Evolutionary conservation across 1,140 invertebrate species (phyloP), one percentile per base, ranked within the genome.

Genomic region (Helicoverpa zea): DNA sequence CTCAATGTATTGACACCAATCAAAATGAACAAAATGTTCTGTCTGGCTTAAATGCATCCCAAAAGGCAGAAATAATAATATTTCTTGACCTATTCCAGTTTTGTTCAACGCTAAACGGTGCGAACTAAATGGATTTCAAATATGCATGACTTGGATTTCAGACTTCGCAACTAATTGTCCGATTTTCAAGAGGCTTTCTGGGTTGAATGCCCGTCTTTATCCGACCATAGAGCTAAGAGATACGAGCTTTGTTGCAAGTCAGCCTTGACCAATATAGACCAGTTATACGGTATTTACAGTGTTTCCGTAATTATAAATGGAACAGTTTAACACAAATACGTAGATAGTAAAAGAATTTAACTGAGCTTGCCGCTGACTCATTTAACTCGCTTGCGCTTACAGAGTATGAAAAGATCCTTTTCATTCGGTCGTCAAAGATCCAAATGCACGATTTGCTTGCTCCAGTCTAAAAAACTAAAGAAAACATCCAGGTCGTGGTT

Each of bases 91-190:
- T 43, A 49, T 70, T 52, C 35, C 12, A 52, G 47, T 70, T 52
- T 52, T 30, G 52, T 52, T 52, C 49, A 52, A 4, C 13, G 29
- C 9, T 70, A 70, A 52, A 66, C 29, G 47, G 18, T 11, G 29
- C n/a, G 66, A 52, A 51, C 23, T 52, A 70, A 70, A 52, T 70
- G 49, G 18, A 72, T 72, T 72, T 23, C 12, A 29, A 52, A 72
- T 54, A 43, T 51, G 18, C 18, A 72, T 29, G 18, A 52, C 47
- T 52, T 52, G 29, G 23, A 70, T 49, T 70, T 64, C 16, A 18
- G n/a, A 23, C 47, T 51, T 51, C 35, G 2, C 29, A 43, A 35
- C 56, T 58, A 54, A n/a, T 54, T n/a, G 13, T 54, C 5, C 13
- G n/a, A 54, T 23, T 10, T 18, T 58, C 56, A 11, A 58, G 18